Percentiles rank a stretch among this genome's conserved stretches.
These are phyloP conservation scores for Tylochromis polylepis DNA, from an alignment of 2,113 vertebrate genomes.

Conservation along the genomic window DNA sequence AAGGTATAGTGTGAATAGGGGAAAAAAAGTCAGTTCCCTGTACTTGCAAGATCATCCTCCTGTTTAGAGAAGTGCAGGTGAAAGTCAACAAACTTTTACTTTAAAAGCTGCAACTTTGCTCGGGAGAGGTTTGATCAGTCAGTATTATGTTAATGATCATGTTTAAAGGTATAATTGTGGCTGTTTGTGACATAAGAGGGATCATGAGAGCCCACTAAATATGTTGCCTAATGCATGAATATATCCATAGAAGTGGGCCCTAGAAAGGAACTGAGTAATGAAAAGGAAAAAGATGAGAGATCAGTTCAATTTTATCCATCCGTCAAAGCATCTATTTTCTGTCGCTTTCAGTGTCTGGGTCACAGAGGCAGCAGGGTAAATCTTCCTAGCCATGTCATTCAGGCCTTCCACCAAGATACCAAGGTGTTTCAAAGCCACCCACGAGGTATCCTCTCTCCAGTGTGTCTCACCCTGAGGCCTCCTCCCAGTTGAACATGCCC, in stretches of 20 bases:
- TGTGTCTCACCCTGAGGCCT: neutral
- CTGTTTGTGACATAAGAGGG: neutral
- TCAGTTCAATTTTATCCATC: neutral
- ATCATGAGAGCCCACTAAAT: neutral
- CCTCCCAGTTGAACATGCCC: neutral
- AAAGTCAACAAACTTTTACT: slow-evolving; percentile 15
- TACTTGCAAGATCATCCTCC: neutral
- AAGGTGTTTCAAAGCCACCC: neutral
- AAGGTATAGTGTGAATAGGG: slow-evolving; percentile 6
- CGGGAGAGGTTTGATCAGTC: neutral
- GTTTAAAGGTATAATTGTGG: slow-evolving; percentile 9
- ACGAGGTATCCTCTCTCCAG: neutral
- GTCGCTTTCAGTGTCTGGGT: neutral
- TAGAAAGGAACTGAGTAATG: neutral
- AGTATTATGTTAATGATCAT: neutral
- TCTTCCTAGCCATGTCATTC: neutral
- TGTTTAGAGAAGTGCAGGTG: neutral
- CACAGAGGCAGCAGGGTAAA: no score
- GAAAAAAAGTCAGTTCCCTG: neutral
- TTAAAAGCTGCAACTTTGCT: slow-evolving; percentile 17
- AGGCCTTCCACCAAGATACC: neutral
- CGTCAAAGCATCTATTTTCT: neutral
- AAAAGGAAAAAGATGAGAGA: neutral
- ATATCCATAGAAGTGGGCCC: neutral
- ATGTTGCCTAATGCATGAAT: neutral